phyloP scores from a whole-genome alignment of 1,140 invertebrate species.

The Ylistrum balloti region DNA sequence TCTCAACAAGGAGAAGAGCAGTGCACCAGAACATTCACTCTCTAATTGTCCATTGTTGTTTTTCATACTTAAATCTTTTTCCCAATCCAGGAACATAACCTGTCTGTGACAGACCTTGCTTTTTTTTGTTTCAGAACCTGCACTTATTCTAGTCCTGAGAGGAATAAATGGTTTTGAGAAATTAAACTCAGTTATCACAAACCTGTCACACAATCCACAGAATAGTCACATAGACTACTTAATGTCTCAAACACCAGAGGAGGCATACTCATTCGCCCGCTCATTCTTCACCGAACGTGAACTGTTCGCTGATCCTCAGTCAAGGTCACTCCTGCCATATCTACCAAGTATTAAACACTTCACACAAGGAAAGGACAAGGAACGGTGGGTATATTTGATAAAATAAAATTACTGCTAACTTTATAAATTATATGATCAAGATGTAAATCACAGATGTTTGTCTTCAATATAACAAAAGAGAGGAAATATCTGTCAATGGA shows the following conservation, averaged over 20 bases:
- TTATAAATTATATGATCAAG: too few species aligned
- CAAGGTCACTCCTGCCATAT: slow-evolving; percentile 72
- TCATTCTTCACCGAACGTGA: slow-evolving; percentile 78
- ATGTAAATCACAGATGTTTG: too few species aligned
- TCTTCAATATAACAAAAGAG: too few species aligned
- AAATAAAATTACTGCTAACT: too few species aligned
- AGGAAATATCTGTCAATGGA: too few species aligned
- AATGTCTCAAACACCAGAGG: slow-evolving; percentile 70
- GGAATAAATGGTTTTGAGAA: slow-evolving; percentile 75
- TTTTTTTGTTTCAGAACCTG: slow-evolving; percentile 76
- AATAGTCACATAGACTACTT: slow-evolving; percentile 56
- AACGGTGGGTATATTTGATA: slow-evolving; percentile 35
- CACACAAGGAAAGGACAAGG: slow-evolving; percentile 6
- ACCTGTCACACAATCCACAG: slow-evolving; percentile 46
- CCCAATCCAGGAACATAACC: too few species aligned
- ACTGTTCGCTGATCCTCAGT: slow-evolving; percentile 73
- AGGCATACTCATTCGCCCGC: slow-evolving; percentile 73
- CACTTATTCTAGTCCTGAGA: slow-evolving; percentile 75
- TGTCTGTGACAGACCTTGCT: too few species aligned
- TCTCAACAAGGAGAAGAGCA: too few species aligned
- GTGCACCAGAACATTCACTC: too few species aligned
- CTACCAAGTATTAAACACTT: slow-evolving; percentile 63
- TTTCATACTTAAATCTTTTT: too few species aligned
- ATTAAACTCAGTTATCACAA: slow-evolving; percentile 63
- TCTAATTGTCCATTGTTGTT: too few species aligned